Evolutionary conservation across 2,888 invertebrate species (phyloP), one percentile per base, ranked within the genome.

Genomic region (Stenotaenia linearis): DNA sequence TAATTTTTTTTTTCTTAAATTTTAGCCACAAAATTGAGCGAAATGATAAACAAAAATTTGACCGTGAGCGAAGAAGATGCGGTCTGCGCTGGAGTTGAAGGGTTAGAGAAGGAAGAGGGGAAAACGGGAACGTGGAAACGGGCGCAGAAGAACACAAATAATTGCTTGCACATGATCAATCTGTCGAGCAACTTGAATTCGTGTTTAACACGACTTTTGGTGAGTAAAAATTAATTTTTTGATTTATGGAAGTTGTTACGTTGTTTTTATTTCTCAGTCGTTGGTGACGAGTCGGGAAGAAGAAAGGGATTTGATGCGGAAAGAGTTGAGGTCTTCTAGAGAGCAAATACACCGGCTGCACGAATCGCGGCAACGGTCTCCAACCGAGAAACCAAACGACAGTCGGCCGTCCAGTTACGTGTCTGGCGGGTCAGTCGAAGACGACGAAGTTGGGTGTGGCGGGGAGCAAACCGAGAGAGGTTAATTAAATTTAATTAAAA

Each of bases 241-340:
- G 35, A 10, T 61, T 74, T 78, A 35, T 5, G 15, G 10, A 35
- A 10, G 15, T 10, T 76, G 21, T 28, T 69, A 30, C 15, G 12
- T 45, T 18, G 37, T 78, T 80, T 80, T 77, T 69, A 80, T 77
- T 81, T 81, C 82, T 85, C 84, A 93, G 93, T 91, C 90, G 86
- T 90, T 92, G 84, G 90, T 93, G 81, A 91, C 91, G 86, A 90
- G 91, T 84, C 89, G 91, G 83, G 93, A 93, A 85, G 92, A 92
- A 84, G 93, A 93, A 85, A 88, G 92, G 80, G 92, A 92, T 84
- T 89, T 90, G 83, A 87, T 93, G 84, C 89, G 93, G 50, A 90
- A 90, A 83, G 93, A 93, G 85, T 87, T 93, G 84, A 90, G 91
- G 84, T 89, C 90, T 84, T 90, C 91, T 82, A 89, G 92, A 83